Percentiles rank a stretch among this genome's conserved stretches.
Evolutionary conservation across 1,140 invertebrate species (phyloP).

Genomic region (Steinernema khuongi): DNA sequence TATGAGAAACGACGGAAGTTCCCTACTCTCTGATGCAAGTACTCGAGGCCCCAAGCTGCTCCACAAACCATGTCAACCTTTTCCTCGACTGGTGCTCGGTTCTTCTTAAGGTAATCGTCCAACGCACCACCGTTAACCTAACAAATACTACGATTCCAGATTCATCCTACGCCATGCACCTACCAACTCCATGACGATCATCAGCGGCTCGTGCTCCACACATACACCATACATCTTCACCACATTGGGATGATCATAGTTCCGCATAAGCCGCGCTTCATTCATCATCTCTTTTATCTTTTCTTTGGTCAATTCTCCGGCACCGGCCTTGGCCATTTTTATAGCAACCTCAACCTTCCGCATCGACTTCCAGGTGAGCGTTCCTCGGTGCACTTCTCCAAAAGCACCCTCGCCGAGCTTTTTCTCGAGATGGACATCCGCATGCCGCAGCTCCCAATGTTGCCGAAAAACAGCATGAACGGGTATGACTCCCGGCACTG

Average conservation of each 20-base stretch:
- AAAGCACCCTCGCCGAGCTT: constrained; percentile 35
- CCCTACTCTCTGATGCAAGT: constrained; percentile 68
- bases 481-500: background rate
- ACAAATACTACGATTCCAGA: background rate
- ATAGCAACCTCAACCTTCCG: constrained; percentile 17
- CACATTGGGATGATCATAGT: constrained; percentile 25
- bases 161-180: background rate
- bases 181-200: constrained; percentile 28
- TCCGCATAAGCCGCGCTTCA: constrained; percentile 27
- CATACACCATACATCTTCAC: constrained; percentile 31
- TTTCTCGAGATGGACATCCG: constrained; percentile 25
- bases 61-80: constrained; percentile 23
- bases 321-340: constrained; percentile 21
- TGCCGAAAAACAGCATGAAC: background rate
- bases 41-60: constrained; percentile 72
- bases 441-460: constrained; percentile 23
- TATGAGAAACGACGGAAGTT: background rate
- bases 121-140: constrained; percentile 21
- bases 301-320: constrained; percentile 23
- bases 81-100: constrained; percentile 6
- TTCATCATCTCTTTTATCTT: constrained; percentile 31
- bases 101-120: constrained; percentile 21
- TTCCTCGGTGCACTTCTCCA: constrained; percentile 27
- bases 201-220: constrained; percentile 25
- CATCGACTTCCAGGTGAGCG: background rate